Conservation (phyloP, 2,797 vertebrate species). For the Acestrorhynchus altus region DNA sequence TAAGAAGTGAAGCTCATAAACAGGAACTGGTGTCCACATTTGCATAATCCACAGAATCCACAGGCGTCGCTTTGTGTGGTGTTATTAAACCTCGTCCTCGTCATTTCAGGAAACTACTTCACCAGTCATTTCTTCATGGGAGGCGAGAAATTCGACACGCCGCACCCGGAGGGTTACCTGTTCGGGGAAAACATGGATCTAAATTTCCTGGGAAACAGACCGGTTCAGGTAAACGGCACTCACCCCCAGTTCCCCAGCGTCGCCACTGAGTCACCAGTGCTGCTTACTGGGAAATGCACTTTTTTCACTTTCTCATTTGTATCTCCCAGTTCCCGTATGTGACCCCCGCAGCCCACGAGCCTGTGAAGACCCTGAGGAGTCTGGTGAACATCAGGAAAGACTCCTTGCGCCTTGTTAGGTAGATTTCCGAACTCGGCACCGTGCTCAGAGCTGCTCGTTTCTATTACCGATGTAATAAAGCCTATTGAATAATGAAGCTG, state of each 20-base stretch:
- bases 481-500: neutral
- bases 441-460: too few species aligned
- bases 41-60: neutral
- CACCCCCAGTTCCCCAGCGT: neutral
- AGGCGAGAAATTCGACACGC: constrained; percentile 98
- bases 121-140: constrained; percentile 99
- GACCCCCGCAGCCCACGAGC: constrained; percentile 94
- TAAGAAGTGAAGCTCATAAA: neutral
- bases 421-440: too few species aligned
- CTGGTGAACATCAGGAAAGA: constrained; percentile 98
- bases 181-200: constrained; percentile 99
- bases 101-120: constrained; percentile 92
- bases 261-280: neutral
- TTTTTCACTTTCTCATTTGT: neutral
- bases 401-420: constrained; percentile 96
- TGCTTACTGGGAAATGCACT: neutral
- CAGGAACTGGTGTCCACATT: neutral
- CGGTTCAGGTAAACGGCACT: constrained; percentile 87
- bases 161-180: constrained; percentile 97
- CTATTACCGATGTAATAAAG: too few species aligned
- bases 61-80: neutral
- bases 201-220: constrained; percentile 96
- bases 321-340: constrained; percentile 92
- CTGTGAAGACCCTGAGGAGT: constrained; percentile 95
- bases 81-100: neutral